Conservation (phyloP, 2,888 invertebrate genomes). For the Perithous albicinctus region DNA sequence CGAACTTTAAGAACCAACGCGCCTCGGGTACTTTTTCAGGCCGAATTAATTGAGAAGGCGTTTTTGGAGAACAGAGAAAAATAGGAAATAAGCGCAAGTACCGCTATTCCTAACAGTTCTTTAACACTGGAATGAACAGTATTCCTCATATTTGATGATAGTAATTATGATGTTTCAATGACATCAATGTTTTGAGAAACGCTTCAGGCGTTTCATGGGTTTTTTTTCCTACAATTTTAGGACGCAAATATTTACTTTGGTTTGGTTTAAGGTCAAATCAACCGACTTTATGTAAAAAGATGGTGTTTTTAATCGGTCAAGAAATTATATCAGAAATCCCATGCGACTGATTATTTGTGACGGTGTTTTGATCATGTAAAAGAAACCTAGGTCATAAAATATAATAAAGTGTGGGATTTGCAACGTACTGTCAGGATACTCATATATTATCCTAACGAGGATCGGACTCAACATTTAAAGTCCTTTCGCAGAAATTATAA, state of each 20-base stretch:
- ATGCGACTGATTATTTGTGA: not conserved
- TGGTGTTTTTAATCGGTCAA: not conserved
- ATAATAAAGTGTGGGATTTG: not conserved
- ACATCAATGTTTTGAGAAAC: no score
- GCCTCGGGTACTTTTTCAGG: not conserved
- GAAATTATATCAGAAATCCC: not conserved
- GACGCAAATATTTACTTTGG: no score
- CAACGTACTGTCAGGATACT: no score
- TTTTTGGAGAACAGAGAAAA: constrained; percentile 10
- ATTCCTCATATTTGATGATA: constrained; percentile 7
- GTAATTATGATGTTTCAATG: constrained; percentile 5
- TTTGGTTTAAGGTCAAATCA: no score
- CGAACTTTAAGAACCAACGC: not conserved
- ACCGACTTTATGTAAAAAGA: no score
- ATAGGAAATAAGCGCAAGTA: constrained; percentile 20
- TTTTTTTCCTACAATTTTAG: no score
- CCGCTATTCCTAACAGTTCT: constrained; percentile 22
- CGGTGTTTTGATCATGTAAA: not conserved
- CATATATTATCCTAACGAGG: no score
- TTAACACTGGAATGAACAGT: not conserved
- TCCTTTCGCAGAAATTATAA: no score
- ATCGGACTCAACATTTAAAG: no score
- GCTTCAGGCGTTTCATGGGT: no score
- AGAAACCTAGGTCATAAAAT: no score
- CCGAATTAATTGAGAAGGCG: constrained; percentile 46